Evolutionary conservation across 2,797 vertebrate species (phyloP).

Genomic region (Takifugu rubripes): DNA sequence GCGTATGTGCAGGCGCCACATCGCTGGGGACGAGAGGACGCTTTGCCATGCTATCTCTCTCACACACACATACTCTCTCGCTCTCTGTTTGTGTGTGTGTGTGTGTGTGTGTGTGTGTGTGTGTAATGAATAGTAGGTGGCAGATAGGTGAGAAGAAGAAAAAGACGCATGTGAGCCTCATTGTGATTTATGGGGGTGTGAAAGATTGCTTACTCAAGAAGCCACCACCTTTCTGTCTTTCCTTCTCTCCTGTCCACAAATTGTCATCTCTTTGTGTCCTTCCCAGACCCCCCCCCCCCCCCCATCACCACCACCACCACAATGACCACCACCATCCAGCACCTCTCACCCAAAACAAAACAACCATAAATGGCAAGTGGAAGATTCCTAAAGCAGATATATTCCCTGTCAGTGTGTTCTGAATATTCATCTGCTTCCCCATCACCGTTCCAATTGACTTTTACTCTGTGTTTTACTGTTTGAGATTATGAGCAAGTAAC

Average conservation of each 20-base stretch:
- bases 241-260: conserved; percentile 18
- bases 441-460: background rate
- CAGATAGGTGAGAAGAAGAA: conserved; percentile 73
- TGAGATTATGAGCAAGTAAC: background rate
- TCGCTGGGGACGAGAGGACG: conserved; percentile 58
- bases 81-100: background rate
- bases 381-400: conserved; percentile 1
- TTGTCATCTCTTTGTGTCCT: conserved; percentile 22
- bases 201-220: conserved; percentile 80
- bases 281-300: background rate
- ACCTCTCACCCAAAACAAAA: conserved; percentile 8
- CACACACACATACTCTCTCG: background rate
- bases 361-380: conserved; percentile 20
- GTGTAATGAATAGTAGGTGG: conserved; percentile 58
- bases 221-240: conserved; percentile 8
- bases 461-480: background rate
- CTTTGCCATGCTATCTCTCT: conserved; percentile 3
- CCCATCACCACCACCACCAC: background rate
- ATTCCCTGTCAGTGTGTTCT: no score
- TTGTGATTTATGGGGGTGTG: conserved; percentile 84
- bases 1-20: conserved; percentile 60
- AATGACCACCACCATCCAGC: background rate
- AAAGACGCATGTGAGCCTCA: conserved; percentile 69
- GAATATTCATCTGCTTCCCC: background rate
- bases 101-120: background rate